Evolutionary conservation across 2,797 vertebrate species (phyloP).

Genomic region (Malacoctenus gilli): DNA sequence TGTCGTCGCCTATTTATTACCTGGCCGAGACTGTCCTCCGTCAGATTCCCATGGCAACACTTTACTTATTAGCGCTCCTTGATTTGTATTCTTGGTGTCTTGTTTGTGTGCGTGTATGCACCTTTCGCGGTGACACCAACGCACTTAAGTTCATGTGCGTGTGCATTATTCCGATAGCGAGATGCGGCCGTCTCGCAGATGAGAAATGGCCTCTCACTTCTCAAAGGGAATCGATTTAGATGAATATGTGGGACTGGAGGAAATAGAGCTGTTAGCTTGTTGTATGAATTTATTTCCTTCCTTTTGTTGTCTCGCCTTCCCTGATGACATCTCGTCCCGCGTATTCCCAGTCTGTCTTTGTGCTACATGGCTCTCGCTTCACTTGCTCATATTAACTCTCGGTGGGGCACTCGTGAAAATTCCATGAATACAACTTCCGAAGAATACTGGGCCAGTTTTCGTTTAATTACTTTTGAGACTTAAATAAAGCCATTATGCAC

Average conservation of each 20-base stretch:
- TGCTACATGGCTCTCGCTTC: too few relatives aligned
- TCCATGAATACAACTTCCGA: too few relatives aligned
- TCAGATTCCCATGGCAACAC: slow-evolving; percentile 50
- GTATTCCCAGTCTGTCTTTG: slow-evolving; percentile 25
- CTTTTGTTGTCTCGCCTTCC: slow-evolving; percentile 6
- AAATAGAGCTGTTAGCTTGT: slow-evolving; percentile 57
- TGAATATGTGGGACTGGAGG: slow-evolving; percentile 55
- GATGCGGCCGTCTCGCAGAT: slow-evolving; percentile 60
- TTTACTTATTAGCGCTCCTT: slow-evolving; percentile 36
- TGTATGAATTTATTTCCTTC: slow-evolving; percentile 36
- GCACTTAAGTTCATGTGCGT: slow-evolving; percentile 11
- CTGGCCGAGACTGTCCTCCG: slow-evolving; percentile 34
- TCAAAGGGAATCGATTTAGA: slow-evolving; percentile 70
- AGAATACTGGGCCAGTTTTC: too few relatives aligned
- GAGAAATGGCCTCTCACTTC: slow-evolving; percentile 68
- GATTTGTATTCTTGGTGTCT: slow-evolving; percentile 22
- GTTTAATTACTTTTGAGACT: too few relatives aligned
- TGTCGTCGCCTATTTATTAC: slow-evolving; percentile 51
- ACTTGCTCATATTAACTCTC: neutral
- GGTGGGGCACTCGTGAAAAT: too few relatives aligned
- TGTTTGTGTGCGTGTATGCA: too few relatives aligned
- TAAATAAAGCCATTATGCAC: too few relatives aligned
- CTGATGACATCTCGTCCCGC: slow-evolving; percentile 17
- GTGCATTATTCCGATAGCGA: slow-evolving; percentile 48
- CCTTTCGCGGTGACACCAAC: too few relatives aligned